phyloP scores from a whole-genome alignment of 2,888 invertebrate species.

The Conomelus anceps region DNA sequence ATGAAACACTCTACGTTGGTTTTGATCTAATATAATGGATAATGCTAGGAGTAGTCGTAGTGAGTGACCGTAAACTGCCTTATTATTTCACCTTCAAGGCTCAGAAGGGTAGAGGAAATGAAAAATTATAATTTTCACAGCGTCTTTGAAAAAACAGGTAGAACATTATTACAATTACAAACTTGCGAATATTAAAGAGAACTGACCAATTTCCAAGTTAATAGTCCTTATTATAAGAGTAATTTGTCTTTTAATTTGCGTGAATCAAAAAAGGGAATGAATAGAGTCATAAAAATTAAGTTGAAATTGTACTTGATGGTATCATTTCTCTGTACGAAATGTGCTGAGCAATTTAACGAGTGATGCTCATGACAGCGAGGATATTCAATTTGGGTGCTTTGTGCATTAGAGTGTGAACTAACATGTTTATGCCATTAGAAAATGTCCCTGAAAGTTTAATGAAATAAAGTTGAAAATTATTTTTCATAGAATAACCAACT shows the following conservation, averaged over 20 bases:
- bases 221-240: neutral
- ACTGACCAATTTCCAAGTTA: neutral
- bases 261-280: neutral
- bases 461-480: neutral
- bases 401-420: neutral
- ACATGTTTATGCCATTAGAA: neutral
- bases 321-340: neutral
- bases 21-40: neutral
- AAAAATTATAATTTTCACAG: neutral
- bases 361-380: neutral
- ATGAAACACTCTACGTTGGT: neutral
- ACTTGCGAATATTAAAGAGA: neutral
- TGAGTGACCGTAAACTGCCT: neutral
- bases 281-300: neutral
- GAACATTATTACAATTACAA: neutral
- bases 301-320: neutral
- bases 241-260: neutral
- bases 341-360: neutral
- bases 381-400: neutral
- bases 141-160: neutral
- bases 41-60: neutral
- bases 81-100: neutral
- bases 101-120: neutral
- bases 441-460: neutral
- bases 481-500: neutral